Evolutionary conservation across 1,140 invertebrate species (phyloP).

Genomic region (Palaemon carinicauda): DNA sequence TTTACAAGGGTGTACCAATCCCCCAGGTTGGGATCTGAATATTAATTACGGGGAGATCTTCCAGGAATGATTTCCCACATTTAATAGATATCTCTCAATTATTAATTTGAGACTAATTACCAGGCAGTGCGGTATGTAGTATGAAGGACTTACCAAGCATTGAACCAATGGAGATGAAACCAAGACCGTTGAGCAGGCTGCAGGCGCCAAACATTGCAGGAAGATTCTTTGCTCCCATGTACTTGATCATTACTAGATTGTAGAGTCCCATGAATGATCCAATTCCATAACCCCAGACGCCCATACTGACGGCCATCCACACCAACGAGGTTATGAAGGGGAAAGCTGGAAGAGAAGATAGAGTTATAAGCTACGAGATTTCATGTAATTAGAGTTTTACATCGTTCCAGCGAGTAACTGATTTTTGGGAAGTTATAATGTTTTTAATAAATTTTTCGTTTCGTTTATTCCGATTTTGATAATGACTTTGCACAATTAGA

Average conservation of each 20-base stretch:
- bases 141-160: conserved; percentile 21
- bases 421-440: background rate
- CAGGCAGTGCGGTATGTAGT: too few relatives aligned
- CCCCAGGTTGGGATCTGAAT: too few relatives aligned
- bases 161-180: conserved; percentile 2
- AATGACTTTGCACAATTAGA: too few relatives aligned
- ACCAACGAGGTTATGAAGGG: conserved; percentile 17
- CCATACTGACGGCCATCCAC: background rate
- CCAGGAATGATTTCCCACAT: too few relatives aligned
- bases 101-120: too few relatives aligned
- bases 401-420: background rate
- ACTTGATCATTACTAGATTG: conserved; percentile 9
- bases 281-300: conserved; percentile 24
- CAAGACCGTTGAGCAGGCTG: background rate
- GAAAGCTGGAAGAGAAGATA: conserved; percentile 12
- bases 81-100: too few relatives aligned
- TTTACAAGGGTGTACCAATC: too few relatives aligned
- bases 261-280: conserved; percentile 21
- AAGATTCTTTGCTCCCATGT: conserved; percentile 23
- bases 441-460: too few relatives aligned
- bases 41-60: too few relatives aligned
- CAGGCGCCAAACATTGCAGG: background rate
- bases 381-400: too few relatives aligned
- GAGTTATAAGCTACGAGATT: too few relatives aligned
- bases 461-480: too few relatives aligned